phyloP scores from a whole-genome alignment of 2,113 vertebrate species.

The Corapipo altera region DNA sequence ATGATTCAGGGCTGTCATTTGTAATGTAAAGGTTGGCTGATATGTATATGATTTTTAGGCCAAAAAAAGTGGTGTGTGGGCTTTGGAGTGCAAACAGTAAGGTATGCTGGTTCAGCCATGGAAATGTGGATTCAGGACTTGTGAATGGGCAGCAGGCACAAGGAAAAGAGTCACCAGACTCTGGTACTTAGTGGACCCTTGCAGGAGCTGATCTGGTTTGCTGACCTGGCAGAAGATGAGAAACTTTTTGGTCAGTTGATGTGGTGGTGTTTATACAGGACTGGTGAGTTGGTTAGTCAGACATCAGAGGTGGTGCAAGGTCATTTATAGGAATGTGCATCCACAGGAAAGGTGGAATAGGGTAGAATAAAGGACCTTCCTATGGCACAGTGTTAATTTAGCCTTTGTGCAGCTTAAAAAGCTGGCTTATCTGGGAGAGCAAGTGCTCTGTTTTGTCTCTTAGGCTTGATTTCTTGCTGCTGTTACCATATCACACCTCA shows the following conservation, averaged over 20 bases:
- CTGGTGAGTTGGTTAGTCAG: background rate
- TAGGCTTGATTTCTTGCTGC: background rate
- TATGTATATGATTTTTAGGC: background rate
- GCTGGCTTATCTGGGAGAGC: background rate
- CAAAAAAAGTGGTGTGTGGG: background rate
- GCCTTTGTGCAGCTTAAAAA: background rate
- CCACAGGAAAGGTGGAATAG: background rate
- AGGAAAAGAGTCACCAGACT: background rate
- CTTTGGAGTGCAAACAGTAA: background rate
- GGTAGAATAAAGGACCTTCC: background rate
- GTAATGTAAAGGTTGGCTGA: background rate
- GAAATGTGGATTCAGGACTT: background rate
- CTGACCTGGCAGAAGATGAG: background rate
- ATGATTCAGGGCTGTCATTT: background rate
- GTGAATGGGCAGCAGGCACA: background rate
- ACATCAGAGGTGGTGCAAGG: background rate
- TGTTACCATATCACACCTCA: background rate
- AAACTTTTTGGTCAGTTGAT: background rate
- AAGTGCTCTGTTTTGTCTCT: background rate
- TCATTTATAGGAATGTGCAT: background rate
- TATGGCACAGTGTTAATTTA: background rate
- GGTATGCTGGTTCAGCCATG: background rate
- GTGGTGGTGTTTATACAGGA: background rate
- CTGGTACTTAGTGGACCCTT: background rate
- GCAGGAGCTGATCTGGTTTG: background rate